Conservation (phyloP, 2,113 vertebrate genomes). For the Sinocyclocheilus rhinocerous region DNA sequence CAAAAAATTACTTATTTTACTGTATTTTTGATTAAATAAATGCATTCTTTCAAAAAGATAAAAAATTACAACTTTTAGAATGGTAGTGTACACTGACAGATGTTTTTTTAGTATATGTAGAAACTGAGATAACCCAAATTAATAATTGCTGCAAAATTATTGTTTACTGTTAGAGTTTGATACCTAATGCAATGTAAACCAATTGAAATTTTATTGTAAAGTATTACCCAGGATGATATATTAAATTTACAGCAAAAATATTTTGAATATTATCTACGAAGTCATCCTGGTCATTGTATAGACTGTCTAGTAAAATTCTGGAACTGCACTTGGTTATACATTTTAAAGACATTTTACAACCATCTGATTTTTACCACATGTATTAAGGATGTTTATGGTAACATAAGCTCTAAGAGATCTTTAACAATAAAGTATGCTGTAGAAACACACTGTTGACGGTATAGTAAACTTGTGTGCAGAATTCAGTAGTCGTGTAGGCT, state of each 20-base stretch:
- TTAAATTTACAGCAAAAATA: not conserved
- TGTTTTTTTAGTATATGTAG: not conserved
- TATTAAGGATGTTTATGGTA: constrained; percentile 27
- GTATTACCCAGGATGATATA: not conserved
- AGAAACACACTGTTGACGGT: not conserved
- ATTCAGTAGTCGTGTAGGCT: not conserved
- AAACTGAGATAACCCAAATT: too few species aligned
- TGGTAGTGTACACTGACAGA: not conserved
- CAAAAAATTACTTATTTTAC: not conserved
- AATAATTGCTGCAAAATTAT: not conserved
- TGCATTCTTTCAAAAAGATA: too few species aligned
- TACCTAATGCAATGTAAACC: not conserved
- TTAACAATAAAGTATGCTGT: not conserved
- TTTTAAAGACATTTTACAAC: constrained; percentile 21
- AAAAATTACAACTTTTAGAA: not conserved
- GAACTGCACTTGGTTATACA: constrained; percentile 16
- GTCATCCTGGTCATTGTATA: not conserved
- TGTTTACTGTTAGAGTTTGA: not conserved
- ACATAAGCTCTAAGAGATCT: constrained; percentile 3
- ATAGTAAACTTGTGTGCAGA: not conserved
- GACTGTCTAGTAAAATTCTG: not conserved
- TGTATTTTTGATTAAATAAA: too few species aligned
- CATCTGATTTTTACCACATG: constrained; percentile 35
- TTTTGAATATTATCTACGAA: not conserved
- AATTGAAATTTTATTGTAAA: too few species aligned